Evolutionary conservation across 2,888 invertebrate genomes (phyloP).

Genomic region (Drosophila conformis): DNA sequence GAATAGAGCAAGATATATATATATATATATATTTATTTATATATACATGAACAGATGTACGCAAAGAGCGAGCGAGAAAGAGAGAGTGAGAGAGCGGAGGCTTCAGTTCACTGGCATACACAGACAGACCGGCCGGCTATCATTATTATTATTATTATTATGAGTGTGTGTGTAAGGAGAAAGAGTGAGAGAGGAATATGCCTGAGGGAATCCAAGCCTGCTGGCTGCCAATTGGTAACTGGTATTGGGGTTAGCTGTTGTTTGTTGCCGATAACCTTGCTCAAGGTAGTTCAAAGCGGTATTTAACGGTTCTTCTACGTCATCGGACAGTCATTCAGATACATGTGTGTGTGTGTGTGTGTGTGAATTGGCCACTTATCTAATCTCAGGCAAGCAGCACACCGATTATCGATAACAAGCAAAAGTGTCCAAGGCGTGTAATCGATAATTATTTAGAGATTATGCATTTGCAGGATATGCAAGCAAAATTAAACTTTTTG

Average conservation of each 20-base stretch:
- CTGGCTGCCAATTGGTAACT: conserved; percentile 21
- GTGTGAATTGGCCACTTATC: conserved; percentile 30
- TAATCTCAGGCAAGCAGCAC: conserved; percentile 30
- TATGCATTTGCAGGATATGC: conserved; percentile 23
- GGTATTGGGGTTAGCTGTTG: conserved; percentile 18
- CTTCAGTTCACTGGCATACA: conserved; percentile 1
- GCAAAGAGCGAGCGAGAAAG: background rate
- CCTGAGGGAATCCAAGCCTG: conserved; percentile 21
- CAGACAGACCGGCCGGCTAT: conserved; percentile 20
- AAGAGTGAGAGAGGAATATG: background rate
- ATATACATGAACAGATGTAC: conserved; percentile 8
- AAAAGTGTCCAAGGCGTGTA: conserved; percentile 1
- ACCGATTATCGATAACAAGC: conserved; percentile 38
- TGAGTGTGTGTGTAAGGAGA: conserved; percentile 2
- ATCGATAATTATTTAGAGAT: conserved; percentile 28
- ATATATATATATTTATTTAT: background rate
- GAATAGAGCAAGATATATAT: conserved; percentile 25
- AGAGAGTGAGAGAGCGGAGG: background rate
- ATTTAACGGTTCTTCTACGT: conserved; percentile 40
- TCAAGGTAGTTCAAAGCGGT: conserved; percentile 60
- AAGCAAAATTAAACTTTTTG: background rate
- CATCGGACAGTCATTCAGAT: conserved; percentile 17
- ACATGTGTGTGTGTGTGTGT: background rate
- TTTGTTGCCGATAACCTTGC: conserved; percentile 53
- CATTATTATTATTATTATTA: conserved; percentile 13